These are phyloP conservation scores for Chelon labrosus DNA, from an alignment of 2,797 vertebrate species.

Conservation along the genomic window DNA sequence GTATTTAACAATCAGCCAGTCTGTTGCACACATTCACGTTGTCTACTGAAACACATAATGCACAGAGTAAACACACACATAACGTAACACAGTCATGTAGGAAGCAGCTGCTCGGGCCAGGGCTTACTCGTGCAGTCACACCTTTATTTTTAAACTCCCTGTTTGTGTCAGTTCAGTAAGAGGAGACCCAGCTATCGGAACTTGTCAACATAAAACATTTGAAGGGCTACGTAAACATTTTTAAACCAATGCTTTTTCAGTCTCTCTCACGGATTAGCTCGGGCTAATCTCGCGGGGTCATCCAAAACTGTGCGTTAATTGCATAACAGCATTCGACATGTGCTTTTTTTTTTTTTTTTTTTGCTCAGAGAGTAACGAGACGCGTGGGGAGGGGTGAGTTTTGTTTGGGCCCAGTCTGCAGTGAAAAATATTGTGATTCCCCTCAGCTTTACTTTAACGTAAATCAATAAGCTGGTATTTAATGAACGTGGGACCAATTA, in stretches of 20 bases:
- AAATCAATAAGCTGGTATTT: not conserved
- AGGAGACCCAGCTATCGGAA: slow-evolving; percentile 12
- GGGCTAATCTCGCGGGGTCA: not conserved
- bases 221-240: not conserved
- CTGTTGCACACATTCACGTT: not conserved
- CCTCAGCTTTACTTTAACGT: not conserved
- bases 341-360: not conserved
- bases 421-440: not conserved
- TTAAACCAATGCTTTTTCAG: not conserved
- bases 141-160: slow-evolving; percentile 73
- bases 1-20: not conserved
- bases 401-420: not conserved
- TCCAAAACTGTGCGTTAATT: not conserved
- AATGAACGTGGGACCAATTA: slow-evolving; percentile 1
- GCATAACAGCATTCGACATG: not conserved
- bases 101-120: slow-evolving; percentile 56
- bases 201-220: slow-evolving; percentile 13
- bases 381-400: not conserved
- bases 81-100: slow-evolving; percentile 17
- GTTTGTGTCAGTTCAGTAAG: slow-evolving; percentile 39
- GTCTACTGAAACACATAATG: slow-evolving; percentile 16
- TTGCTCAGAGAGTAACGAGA: not conserved
- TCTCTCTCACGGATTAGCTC: not conserved
- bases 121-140: slow-evolving; percentile 56
- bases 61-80: slow-evolving; percentile 9